A percentile compares a stretch with the other conserved stretches of the same genome.
Conservation (phyloP, 2,888 invertebrate species). For the Dryocosmus kuriphilus region DNA sequence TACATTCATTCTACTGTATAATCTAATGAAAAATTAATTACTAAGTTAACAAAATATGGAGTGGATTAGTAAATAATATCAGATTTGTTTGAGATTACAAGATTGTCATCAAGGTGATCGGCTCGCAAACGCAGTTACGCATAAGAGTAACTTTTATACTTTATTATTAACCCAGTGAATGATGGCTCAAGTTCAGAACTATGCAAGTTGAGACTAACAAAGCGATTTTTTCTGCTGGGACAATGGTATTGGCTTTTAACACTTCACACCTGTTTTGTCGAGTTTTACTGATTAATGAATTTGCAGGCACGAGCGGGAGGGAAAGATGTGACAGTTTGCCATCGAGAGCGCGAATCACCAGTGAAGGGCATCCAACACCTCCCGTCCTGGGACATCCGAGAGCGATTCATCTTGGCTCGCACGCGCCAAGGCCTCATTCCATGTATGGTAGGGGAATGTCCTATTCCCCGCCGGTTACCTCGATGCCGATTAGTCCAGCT, state of each 20-base stretch:
- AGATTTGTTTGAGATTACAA: neutral
- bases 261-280: neutral
- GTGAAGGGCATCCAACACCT: constrained; percentile 79
- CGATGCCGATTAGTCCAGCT: constrained; percentile 82
- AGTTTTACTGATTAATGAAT: constrained; percentile 19
- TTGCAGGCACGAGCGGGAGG: constrained; percentile 78
- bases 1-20: too few relatives aligned
- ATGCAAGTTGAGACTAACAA: constrained; percentile 30
- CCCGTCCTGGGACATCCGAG: constrained; percentile 73
- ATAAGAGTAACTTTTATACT: neutral
- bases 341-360: constrained; percentile 84
- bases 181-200: neutral
- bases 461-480: constrained; percentile 79
- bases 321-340: constrained; percentile 92
- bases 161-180: constrained; percentile 23
- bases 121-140: neutral
- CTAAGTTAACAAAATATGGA: neutral
- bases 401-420: constrained; percentile 76
- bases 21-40: neutral
- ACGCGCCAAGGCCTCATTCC: constrained; percentile 77
- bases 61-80: neutral
- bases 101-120: constrained; percentile 13
- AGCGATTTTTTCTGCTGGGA: constrained; percentile 58
- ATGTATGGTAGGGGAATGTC: constrained; percentile 78
- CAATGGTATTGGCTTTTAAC: constrained; percentile 61